Conservation (phyloP, 2,797 vertebrate genomes). For the Fistularia commersonii region DNA sequence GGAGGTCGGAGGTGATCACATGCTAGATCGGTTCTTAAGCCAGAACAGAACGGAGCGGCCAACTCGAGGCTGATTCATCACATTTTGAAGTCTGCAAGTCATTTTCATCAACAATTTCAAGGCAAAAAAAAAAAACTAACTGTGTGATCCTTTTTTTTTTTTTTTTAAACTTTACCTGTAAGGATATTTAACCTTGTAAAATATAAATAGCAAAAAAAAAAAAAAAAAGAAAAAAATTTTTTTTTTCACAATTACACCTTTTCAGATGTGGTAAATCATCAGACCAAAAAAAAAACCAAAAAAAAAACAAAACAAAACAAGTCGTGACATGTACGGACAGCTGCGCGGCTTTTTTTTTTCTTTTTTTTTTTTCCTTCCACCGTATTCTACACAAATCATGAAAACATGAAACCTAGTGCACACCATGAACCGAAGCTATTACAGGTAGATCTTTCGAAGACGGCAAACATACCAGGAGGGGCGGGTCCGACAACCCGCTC, state of each 20-base stretch:
- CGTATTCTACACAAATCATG: conserved; percentile 59
- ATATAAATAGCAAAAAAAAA: conserved; percentile 76
- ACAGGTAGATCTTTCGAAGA: conserved; percentile 60
- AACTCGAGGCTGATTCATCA: conserved; percentile 44
- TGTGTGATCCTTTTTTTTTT: conserved; percentile 35
- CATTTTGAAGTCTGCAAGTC: conserved; percentile 54
- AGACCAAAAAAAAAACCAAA: too few species aligned
- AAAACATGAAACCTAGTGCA: conserved; percentile 66
- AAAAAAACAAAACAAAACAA: too few species aligned
- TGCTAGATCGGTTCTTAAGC: conserved; percentile 60
- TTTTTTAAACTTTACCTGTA: conserved; percentile 42
- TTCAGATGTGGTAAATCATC: too few species aligned
- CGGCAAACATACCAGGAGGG: conserved; percentile 39
- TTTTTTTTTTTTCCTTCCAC: too few species aligned
- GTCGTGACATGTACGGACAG: conserved; percentile 56
- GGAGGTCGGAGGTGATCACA: conserved; percentile 55
- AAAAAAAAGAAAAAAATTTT: conserved; percentile 60
- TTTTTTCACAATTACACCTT: conserved; percentile 64
- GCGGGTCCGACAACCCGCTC: conserved; percentile 25
- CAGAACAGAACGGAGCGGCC: conserved; percentile 48
- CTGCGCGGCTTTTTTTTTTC: too few species aligned
- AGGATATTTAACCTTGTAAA: conserved; percentile 54
- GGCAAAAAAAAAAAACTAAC: conserved; percentile 23
- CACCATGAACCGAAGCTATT: conserved; percentile 57
- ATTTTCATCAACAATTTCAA: conserved; percentile 50